phyloP scores from a whole-genome alignment of 2,113 vertebrate species.

The Rhinopomastus cyanomelas region DNA sequence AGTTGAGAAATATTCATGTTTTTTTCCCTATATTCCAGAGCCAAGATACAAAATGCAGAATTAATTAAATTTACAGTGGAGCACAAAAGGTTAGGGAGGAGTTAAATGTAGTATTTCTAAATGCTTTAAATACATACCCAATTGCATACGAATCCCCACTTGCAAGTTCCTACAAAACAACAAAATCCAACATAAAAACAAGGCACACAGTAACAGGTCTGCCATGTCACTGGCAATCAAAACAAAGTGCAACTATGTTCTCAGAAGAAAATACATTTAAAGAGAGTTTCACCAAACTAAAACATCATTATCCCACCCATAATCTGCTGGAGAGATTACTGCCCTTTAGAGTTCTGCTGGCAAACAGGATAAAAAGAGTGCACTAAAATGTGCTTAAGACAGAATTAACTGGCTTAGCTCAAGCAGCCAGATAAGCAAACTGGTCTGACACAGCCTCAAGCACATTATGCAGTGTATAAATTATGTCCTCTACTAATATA shows the following conservation, averaged over 20 bases:
- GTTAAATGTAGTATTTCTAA: not conserved
- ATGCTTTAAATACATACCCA: constrained; percentile 64
- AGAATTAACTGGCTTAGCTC: constrained; percentile 35
- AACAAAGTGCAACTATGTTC: not conserved
- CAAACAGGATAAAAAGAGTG: not conserved
- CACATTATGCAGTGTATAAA: not conserved
- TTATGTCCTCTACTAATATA: not conserved
- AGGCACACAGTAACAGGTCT: not conserved
- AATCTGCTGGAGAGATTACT: constrained; percentile 22
- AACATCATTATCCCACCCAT: not conserved
- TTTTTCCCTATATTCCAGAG: not conserved
- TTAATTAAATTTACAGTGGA: not conserved
- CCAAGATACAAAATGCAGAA: not conserved
- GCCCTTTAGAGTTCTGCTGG: not conserved
- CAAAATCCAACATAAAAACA: constrained; percentile 38
- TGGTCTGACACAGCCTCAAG: not conserved
- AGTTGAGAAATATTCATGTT: not conserved
- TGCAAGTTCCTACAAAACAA: constrained; percentile 65
- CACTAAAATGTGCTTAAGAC: constrained; percentile 18
- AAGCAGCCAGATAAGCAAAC: not conserved
- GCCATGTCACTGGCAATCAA: not conserved
- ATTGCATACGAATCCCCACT: constrained; percentile 53
- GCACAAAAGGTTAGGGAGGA: not conserved
- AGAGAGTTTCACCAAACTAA: not conserved
- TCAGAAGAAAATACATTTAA: not conserved